Conservation (phyloP, 2,113 vertebrate genomes). For the Paedocypris sp. region DNA sequence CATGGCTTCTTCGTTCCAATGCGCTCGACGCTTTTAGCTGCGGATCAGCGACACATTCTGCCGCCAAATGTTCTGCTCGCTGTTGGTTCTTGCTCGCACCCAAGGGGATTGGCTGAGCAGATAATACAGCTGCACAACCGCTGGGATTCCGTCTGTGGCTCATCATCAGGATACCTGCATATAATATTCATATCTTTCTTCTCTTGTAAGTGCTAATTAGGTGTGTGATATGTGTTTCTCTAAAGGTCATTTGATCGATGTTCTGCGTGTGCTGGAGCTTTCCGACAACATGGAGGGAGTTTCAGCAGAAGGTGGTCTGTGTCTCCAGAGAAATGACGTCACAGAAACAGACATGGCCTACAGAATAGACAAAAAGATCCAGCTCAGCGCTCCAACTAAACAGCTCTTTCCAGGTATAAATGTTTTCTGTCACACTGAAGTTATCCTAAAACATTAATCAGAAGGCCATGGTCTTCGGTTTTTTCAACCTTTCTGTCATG, state of each 20-base stretch:
- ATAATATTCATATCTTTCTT: too few species aligned
- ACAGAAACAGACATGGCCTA: slow-evolving; percentile 67
- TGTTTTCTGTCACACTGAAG: too few species aligned
- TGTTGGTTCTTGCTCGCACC: neutral
- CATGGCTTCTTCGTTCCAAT: neutral
- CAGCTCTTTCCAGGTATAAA: slow-evolving; percentile 74
- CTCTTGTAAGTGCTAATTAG: neutral
- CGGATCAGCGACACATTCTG: neutral
- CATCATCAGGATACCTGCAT: neutral
- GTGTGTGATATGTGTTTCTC: neutral
- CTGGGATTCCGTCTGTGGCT: neutral
- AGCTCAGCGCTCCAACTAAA: slow-evolving; percentile 64
- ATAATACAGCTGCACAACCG: slow-evolving; percentile 4
- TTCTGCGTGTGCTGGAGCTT: slow-evolving; percentile 63
- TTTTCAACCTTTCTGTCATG: too few species aligned
- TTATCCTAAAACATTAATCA: too few species aligned
- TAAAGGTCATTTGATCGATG: slow-evolving; percentile 62
- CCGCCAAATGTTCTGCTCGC: slow-evolving; percentile 1
- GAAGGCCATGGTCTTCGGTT: too few species aligned
- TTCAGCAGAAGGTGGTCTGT: slow-evolving; percentile 67
- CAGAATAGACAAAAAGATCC: slow-evolving; percentile 64
- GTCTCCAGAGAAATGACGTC: slow-evolving; percentile 55
- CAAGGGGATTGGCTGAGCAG: slow-evolving; percentile 6
- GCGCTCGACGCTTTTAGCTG: neutral
- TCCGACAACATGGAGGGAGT: slow-evolving; percentile 64